Evolutionary conservation across 2,888 invertebrate genomes (phyloP).

Genomic region (Callosobruchus maculatus): DNA sequence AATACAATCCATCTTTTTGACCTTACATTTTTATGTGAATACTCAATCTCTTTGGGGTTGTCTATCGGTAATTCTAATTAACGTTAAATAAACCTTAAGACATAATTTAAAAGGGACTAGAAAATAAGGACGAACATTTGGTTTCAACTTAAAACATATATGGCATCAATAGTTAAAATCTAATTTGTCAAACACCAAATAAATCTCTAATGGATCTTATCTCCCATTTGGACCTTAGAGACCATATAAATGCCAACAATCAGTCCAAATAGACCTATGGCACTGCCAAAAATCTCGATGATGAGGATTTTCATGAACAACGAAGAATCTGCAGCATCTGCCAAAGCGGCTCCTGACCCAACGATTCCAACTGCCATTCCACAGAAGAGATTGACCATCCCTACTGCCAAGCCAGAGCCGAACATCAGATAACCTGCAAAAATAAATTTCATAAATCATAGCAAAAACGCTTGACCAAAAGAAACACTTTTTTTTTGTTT

Average conservation of each 20-base stretch:
- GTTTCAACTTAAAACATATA: too few species aligned
- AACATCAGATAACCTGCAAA: constrained; percentile 87
- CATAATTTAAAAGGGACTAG: too few species aligned
- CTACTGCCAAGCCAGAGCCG: constrained; percentile 92
- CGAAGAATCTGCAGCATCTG: constrained; percentile 95
- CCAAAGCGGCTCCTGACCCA: constrained; percentile 95
- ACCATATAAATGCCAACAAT: constrained; percentile 95
- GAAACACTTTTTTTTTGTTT: too few species aligned
- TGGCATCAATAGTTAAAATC: not conserved
- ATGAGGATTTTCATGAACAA: constrained; percentile 98
- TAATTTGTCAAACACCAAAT: not conserved
- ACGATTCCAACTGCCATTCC: constrained; percentile 97
- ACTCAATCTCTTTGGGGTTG: too few species aligned
- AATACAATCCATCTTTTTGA: too few species aligned
- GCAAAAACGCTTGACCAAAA: too few species aligned
- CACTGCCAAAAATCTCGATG: constrained; percentile 98
- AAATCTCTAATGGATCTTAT: constrained; percentile 21
- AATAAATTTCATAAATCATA: too few species aligned
- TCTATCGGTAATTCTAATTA: too few species aligned
- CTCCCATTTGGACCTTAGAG: constrained; percentile 37
- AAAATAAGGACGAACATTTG: too few species aligned
- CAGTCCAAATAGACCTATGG: constrained; percentile 97
- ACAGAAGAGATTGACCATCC: constrained; percentile 93
- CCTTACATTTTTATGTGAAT: too few species aligned
- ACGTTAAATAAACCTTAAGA: too few species aligned